These are phyloP conservation scores for Timema podura DNA, from an alignment of 2,888 invertebrate genomes.

Conservation along the genomic window DNA sequence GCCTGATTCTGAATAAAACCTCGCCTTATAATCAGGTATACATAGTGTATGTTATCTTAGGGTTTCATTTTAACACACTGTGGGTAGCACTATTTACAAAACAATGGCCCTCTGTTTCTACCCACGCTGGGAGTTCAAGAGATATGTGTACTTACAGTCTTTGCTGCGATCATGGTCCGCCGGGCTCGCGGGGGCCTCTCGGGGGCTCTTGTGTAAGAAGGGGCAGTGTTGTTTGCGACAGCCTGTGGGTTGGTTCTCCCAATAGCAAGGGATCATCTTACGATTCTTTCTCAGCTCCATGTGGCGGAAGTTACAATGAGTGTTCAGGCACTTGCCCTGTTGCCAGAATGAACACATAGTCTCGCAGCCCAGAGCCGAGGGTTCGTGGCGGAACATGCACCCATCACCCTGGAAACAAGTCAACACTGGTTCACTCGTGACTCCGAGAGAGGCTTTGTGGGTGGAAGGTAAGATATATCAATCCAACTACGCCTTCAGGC, in stretches of 20 bases:
- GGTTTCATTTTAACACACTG: too few species aligned
- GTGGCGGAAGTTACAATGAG: constrained; percentile 76
- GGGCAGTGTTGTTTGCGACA: constrained; percentile 83
- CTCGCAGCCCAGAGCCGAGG: constrained; percentile 76
- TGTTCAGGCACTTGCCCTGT: constrained; percentile 73
- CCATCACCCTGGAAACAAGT: constrained; percentile 61
- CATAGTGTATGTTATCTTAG: too few species aligned
- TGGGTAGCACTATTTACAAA: too few species aligned
- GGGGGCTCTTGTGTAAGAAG: constrained; percentile 63
- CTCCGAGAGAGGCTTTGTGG: constrained; percentile 21
- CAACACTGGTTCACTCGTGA: too few species aligned
- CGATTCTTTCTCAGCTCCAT: constrained; percentile 82
- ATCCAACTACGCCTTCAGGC: background rate
- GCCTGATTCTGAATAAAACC: too few species aligned
- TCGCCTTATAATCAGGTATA: too few species aligned
- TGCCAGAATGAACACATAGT: constrained; percentile 78
- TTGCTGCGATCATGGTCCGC: constrained; percentile 23
- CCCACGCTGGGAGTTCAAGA: background rate
- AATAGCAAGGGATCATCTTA: constrained; percentile 78
- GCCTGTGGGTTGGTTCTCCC: constrained; percentile 81
- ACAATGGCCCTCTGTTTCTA: too few species aligned
- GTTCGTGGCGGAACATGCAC: constrained; percentile 81
- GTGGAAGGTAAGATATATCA: too few species aligned
- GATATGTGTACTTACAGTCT: constrained; percentile 24
- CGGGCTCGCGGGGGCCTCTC: constrained; percentile 19